phyloP scores from a whole-genome alignment of 2,797 vertebrate species.

The Uromys caudimaculatus region DNA sequence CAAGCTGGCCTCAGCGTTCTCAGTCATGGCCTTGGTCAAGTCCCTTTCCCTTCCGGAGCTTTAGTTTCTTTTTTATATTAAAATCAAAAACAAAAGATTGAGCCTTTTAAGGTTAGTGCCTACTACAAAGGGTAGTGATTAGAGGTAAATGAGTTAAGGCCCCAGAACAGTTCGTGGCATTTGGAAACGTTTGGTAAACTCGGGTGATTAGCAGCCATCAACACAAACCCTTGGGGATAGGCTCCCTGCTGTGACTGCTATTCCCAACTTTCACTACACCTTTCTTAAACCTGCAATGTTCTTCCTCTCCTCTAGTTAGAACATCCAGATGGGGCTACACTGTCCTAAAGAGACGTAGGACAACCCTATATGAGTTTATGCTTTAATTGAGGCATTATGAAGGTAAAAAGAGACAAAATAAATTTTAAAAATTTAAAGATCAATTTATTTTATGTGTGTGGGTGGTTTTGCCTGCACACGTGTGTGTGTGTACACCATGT shows the following conservation, averaged over 20 bases:
- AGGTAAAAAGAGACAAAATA: not conserved
- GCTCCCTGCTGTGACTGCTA: not conserved
- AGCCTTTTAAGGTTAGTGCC: not conserved
- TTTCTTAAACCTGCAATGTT: not conserved
- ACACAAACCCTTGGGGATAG: not conserved
- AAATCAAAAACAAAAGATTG: not conserved
- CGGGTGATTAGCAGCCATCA: not conserved
- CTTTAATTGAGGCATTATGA: not conserved
- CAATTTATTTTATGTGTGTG: not conserved
- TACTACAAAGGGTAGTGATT: not conserved
- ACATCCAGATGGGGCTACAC: not conserved
- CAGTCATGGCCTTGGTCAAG: not conserved
- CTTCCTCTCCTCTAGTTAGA: not conserved
- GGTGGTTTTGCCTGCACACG: not conserved
- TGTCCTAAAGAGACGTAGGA: not conserved
- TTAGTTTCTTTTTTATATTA: slow-evolving; percentile 9
- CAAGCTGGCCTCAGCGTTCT: not conserved
- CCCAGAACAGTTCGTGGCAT: not conserved
- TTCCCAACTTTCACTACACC: not conserved
- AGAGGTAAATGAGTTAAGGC: not conserved
- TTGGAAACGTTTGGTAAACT: not conserved
- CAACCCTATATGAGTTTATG: not conserved
- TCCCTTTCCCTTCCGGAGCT: not conserved
- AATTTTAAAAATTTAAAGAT: not conserved
- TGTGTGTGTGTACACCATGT: too few species aligned